A percentile compares a stretch with the other conserved stretches of the same genome.
Conservation (phyloP, 2,888 invertebrate genomes). For the Scaeva pyrastri region DNA sequence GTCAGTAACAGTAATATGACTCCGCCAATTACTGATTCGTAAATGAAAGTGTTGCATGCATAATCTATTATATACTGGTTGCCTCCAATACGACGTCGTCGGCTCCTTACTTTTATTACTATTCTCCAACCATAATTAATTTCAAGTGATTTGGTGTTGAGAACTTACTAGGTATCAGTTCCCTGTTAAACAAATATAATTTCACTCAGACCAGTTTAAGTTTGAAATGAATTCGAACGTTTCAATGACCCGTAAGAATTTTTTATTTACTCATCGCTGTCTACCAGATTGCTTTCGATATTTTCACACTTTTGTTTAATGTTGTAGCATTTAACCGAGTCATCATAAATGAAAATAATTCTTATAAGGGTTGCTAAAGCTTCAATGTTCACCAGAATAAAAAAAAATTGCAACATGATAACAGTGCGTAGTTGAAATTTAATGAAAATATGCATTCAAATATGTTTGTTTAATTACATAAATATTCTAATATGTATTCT, state of each 20-base stretch:
- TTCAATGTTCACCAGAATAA: not conserved
- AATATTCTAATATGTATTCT: no score
- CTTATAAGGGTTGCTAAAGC: not conserved
- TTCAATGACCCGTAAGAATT: constrained; percentile 38
- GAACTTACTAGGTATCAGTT: constrained; percentile 27
- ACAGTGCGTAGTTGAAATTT: not conserved
- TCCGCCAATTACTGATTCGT: constrained; percentile 56
- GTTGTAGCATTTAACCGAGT: constrained; percentile 5
- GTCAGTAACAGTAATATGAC: constrained; percentile 55
- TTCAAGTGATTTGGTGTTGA: constrained; percentile 56
- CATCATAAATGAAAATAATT: constrained; percentile 6
- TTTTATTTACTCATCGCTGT: not conserved
- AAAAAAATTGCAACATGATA: not conserved
- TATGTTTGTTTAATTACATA: no score
- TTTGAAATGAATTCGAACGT: constrained; percentile 37
- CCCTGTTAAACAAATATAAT: constrained; percentile 42
- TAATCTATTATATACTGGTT: constrained; percentile 32
- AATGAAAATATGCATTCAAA: no score
- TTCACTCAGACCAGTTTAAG: not conserved
- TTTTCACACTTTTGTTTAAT: constrained; percentile 8
- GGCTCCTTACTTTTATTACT: constrained; percentile 24
- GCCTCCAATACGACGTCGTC: constrained; percentile 16
- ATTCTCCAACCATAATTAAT: constrained; percentile 22
- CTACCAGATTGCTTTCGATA: constrained; percentile 6
- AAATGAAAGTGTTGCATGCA: constrained; percentile 75